phyloP scores from a whole-genome alignment of 2,113 vertebrate species.

The Leucopsar rothschildi region DNA sequence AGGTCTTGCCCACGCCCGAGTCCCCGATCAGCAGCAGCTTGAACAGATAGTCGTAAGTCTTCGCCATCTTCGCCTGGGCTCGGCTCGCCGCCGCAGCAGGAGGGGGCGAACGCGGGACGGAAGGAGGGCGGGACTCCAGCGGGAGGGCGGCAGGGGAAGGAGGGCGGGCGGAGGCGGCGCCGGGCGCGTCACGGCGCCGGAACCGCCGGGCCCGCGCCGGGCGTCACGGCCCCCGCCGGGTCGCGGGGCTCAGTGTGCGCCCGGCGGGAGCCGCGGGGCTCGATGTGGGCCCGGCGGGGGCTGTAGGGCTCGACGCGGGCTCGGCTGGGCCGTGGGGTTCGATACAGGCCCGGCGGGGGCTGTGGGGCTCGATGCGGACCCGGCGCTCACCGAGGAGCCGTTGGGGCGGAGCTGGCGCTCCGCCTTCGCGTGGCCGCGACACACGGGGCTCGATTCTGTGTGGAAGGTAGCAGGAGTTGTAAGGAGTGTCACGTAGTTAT shows the following conservation, averaged over 20 bases:
- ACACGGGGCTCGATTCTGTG: accelerated
- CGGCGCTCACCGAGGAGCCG: accelerated
- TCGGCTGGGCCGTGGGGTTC: too few relatives aligned
- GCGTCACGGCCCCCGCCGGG: not conserved
- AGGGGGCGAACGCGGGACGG: not conserved
- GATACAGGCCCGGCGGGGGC: not conserved
- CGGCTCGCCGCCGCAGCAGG: constrained; percentile 54
- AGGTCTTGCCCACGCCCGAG: constrained; percentile 89
- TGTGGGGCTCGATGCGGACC: not conserved
- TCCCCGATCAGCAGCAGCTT: constrained; percentile 97
- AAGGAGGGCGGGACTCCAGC: not conserved
- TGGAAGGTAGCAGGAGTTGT: accelerated
- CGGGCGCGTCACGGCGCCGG: not conserved
- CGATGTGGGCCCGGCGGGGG: not conserved
- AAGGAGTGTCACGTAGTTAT: accelerated
- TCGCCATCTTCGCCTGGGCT: constrained; percentile 81
- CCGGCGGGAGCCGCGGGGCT: not conserved
- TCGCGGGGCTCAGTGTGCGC: not conserved
- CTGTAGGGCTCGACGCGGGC: too few relatives aligned
- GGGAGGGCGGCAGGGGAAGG: too few relatives aligned
- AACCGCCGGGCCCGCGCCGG: not conserved
- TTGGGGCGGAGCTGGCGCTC: accelerated
- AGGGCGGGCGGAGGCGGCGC: not conserved
- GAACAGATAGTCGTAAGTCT: constrained; percentile 98
- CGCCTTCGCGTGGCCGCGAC: accelerated